Conservation (phyloP, 2,797 vertebrate species). For the Crocodylus rhombifer region DNA sequence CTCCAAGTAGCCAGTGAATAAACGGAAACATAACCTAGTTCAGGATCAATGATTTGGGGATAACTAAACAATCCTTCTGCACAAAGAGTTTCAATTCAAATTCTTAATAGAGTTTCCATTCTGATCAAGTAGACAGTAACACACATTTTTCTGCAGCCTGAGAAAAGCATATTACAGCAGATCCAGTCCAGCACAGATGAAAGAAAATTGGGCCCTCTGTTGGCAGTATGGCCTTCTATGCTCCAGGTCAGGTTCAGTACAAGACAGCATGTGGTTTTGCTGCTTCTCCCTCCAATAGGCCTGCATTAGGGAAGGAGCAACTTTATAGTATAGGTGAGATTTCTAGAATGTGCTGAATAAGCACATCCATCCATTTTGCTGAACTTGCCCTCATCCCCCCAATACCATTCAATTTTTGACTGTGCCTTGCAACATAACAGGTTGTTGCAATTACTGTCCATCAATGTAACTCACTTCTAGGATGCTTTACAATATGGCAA, state of each 20-base stretch:
- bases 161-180: neutral
- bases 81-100: neutral
- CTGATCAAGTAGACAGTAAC: neutral
- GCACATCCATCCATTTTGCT: neutral
- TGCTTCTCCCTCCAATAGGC: neutral
- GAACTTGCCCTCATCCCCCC: neutral
- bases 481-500: accelerated
- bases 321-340: neutral
- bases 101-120: neutral
- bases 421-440: neutral
- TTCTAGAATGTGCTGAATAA: neutral
- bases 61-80: neutral
- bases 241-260: neutral
- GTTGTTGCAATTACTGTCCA: neutral
- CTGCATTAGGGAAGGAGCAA: neutral
- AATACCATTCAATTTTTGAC: neutral
- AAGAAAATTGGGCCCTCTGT: neutral
- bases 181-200: neutral
- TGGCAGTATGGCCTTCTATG: neutral
- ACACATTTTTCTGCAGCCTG: neutral
- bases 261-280: neutral
- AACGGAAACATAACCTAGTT: neutral
- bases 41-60: neutral
- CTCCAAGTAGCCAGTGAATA: neutral
- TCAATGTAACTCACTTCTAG: neutral